Percentiles rank a stretch among this genome's conserved stretches.
Evolutionary conservation across 2,888 invertebrate species (phyloP).

Genomic region (Eucera pruinosa): DNA sequence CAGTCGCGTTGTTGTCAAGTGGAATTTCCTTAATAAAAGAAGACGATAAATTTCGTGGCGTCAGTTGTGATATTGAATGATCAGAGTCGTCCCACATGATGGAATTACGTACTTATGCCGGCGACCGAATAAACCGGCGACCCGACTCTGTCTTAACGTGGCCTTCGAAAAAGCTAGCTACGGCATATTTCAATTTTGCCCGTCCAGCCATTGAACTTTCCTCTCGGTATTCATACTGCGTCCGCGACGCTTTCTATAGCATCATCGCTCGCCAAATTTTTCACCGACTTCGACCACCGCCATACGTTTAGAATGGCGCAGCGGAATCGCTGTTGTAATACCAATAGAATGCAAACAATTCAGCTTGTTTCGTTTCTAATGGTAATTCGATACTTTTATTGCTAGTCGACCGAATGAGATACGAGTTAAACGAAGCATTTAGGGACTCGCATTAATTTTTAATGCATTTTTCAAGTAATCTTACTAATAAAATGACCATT

Average conservation of each 20-base stretch:
- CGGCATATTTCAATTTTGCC: constrained; percentile 37
- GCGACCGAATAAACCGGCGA: constrained; percentile 24
- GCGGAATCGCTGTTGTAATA: neutral
- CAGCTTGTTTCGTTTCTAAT: neutral
- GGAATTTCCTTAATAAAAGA: constrained; percentile 44
- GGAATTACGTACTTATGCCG: constrained; percentile 55
- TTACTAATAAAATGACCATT: too few species aligned
- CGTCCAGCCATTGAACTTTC: constrained; percentile 31
- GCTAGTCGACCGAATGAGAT: too few species aligned
- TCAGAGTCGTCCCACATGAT: constrained; percentile 56
- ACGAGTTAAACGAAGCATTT: too few species aligned
- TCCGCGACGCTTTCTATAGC: constrained; percentile 37
- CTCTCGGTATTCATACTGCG: constrained; percentile 37
- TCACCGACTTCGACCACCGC: constrained; percentile 1
- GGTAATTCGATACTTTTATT: neutral
- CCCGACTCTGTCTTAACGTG: constrained; percentile 5
- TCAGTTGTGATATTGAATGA: constrained; percentile 40
- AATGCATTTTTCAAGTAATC: too few species aligned
- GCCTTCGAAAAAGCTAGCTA: constrained; percentile 37
- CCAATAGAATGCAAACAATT: constrained; percentile 11
- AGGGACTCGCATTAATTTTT: too few species aligned
- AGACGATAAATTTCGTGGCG: constrained; percentile 38
- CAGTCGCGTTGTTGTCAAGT: constrained; percentile 28
- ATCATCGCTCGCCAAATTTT: constrained; percentile 43
- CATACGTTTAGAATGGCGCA: neutral